Base-by-base conservation (phyloP, 1,140 invertebrate genomes). In the Leucophenga varia region DNA sequence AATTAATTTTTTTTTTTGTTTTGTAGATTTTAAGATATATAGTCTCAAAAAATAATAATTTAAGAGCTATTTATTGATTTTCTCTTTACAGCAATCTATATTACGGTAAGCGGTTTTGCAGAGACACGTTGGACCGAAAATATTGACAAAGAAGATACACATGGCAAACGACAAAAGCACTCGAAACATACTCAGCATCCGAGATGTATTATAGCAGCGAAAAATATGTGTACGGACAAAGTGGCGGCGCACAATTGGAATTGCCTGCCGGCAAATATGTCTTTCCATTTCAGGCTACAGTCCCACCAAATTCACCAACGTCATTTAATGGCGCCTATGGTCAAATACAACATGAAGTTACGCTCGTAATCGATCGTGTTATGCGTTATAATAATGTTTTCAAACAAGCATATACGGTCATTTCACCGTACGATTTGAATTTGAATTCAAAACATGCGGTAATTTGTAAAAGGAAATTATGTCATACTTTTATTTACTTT, bases 381-480 rank as follows among this genome's bases (percentile, higher is more conserved):
- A 89, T 87, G 82, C 84, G 84, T 20, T 86, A 87, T 60, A 87
- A 90, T 75, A 82, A 87, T 54, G 84, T 84, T 55, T 80, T 80
- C 31, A 87, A 88, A 69, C 80, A 79, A 55, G 81, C 83, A 10
- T 88, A 90, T 59, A 87, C 85, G 9, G 84, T 91, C 14, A 79
- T 89, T 21, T 80, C 82, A 52, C 82, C 85, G 10, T 79, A 87
- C 41, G 86, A 90, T 77, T 80, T 90, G 16, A 90, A 90, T 72
- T 72, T 76, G 49, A 79, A 82, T 16, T 46, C 41, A 7, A 51
- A 59, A 19, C 34, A 64, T 43, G 39, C 42, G 40, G 71, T 72
- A 47, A 2, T 54, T 55, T 2, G 8, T 34, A 9, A 4, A n/a
- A 34, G 4, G 13, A 34, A 34, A 4, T 34, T n/a, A 34, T 3